Conservation (phyloP, 2,888 invertebrate species). For the Hemicrepidius hirtus region DNA sequence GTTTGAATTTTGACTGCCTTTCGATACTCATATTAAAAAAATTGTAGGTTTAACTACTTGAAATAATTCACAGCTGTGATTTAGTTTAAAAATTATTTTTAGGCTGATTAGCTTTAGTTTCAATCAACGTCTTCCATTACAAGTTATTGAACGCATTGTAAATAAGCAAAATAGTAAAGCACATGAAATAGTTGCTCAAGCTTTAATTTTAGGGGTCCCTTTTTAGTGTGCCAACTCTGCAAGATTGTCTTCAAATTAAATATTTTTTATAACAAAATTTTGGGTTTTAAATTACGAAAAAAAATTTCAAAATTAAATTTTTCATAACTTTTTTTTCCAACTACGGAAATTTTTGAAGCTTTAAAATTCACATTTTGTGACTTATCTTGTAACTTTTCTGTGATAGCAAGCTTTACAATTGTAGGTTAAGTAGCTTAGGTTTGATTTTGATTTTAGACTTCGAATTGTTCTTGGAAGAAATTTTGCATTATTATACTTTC, state of each 20-base stretch:
- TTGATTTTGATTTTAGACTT: not conserved
- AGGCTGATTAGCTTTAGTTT: slow-evolving; percentile 14
- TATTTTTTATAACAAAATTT: not conserved
- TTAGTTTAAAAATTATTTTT: slow-evolving; percentile 6
- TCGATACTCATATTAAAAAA: slow-evolving; percentile 3
- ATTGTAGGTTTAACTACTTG: not conserved
- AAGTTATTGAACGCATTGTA: slow-evolving; percentile 18
- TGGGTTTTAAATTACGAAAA: too few relatives aligned
- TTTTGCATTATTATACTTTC: not conserved
- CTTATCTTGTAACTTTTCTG: slow-evolving; percentile 16
- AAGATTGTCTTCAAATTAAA: slow-evolving; percentile 8
- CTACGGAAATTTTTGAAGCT: too few relatives aligned
- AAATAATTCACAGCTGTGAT: slow-evolving; percentile 26
- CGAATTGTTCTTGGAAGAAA: not conserved
- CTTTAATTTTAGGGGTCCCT: slow-evolving; percentile 62
- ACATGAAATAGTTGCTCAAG: slow-evolving; percentile 70
- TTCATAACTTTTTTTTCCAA: too few relatives aligned
- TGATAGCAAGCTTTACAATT: slow-evolving; percentile 29
- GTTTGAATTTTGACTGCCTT: not conserved
- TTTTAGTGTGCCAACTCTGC: slow-evolving; percentile 1
- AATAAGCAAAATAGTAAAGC: slow-evolving; percentile 53
- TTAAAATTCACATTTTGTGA: slow-evolving; percentile 6
- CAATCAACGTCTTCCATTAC: slow-evolving; percentile 41
- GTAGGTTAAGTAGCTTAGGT: not conserved
- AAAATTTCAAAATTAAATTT: too few relatives aligned